Conservation (phyloP, 2,888 invertebrate genomes). For the Aradus depressus region DNA sequence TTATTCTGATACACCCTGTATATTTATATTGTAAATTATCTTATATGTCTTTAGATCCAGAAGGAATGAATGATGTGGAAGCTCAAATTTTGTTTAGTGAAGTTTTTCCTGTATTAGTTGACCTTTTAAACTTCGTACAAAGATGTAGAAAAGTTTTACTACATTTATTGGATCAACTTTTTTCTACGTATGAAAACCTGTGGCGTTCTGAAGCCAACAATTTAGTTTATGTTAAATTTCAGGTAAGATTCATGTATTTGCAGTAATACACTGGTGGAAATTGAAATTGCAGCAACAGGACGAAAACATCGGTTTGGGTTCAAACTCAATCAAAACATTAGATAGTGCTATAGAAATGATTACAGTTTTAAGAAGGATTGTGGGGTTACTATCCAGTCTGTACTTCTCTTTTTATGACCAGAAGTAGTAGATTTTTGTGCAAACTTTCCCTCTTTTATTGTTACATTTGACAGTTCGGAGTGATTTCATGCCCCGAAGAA, state of each 20-base stretch:
- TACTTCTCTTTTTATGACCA: no score
- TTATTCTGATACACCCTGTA: neutral
- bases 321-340: neutral
- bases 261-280: neutral
- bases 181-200: constrained; percentile 45
- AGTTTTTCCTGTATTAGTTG: constrained; percentile 38
- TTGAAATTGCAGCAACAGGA: neutral
- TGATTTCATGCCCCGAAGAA: no score
- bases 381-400: no score
- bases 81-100: constrained; percentile 41
- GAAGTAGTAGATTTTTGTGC: no score
- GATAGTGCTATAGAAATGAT: no score
- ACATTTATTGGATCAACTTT: constrained; percentile 62
- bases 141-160: constrained; percentile 59
- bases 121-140: constrained; percentile 54
- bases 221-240: constrained; percentile 35
- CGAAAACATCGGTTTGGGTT: neutral
- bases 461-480: no score
- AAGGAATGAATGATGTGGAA: constrained; percentile 38
- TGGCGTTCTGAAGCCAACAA: constrained; percentile 38
- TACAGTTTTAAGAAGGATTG: no score
- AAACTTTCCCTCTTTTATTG: no score
- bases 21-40: neutral
- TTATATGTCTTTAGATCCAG: constrained; percentile 30
- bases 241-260: constrained; percentile 26